Percentiles rank a stretch among this genome's conserved stretches.
Conservation (phyloP, 2,888 invertebrate species). For the Pantelozetes paolii region DNA sequence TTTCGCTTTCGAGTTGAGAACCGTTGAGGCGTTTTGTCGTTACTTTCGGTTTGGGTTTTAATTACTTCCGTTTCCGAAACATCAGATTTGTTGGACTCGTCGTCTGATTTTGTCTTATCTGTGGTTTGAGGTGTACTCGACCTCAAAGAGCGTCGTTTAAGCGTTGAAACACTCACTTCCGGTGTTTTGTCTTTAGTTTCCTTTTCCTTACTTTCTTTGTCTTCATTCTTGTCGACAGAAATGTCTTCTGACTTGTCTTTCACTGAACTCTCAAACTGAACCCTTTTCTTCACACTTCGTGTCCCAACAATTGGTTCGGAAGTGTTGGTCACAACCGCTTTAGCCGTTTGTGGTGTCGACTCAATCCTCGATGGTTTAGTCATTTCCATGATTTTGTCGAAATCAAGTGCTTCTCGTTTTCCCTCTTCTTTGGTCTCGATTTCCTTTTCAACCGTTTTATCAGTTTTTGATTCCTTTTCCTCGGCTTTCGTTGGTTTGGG, state of each 20-base stretch:
- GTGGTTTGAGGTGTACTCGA: background rate
- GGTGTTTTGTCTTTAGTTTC: background rate
- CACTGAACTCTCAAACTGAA: slow-evolving; percentile 19
- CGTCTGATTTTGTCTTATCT: background rate
- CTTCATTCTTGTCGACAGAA: background rate
- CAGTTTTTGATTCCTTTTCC: background rate
- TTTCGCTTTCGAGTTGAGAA: slow-evolving; percentile 17
- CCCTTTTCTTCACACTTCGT: slow-evolving; percentile 24
- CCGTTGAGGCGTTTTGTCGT: slow-evolving; percentile 25
- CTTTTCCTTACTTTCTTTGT: background rate
- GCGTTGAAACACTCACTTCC: background rate
- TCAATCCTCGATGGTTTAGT: background rate
- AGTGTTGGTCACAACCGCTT: background rate
- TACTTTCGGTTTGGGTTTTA: background rate
- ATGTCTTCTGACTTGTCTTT: slow-evolving; percentile 11
- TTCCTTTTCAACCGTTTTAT: background rate
- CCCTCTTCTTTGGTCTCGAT: background rate
- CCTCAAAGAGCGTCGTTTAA: slow-evolving; percentile 3
- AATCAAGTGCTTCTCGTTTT: background rate
- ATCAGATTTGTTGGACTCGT: background rate
- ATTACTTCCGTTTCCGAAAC: background rate
- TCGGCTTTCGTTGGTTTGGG: background rate
- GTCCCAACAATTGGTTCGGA: background rate
- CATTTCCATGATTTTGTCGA: slow-evolving; percentile 3
- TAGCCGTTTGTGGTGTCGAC: background rate